Evolutionary conservation across 2,888 invertebrate species (phyloP), one percentile per base, ranked within the genome.

Genomic region (Elmis aenea): DNA sequence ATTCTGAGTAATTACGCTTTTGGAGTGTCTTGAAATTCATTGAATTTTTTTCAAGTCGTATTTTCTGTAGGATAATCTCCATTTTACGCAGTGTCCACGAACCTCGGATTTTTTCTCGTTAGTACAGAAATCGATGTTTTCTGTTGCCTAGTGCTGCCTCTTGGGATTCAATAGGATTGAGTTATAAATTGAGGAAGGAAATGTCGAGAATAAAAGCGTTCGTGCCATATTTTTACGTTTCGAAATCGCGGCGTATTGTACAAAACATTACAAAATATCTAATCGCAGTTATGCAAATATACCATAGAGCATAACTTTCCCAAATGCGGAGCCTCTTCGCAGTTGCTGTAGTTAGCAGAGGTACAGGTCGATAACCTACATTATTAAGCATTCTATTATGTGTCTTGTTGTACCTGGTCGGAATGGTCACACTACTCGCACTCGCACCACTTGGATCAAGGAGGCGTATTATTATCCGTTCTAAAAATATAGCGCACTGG

Each of bases 281-380:
- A 33, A 32, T 38, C 38, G 35, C 35, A 31, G 26, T 23, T 27
- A 34, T 29, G 32, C 33, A 24, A 41, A 37, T 38, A 42, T 33
- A 43, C 30, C 27, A 39, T 38, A 40, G 29, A 25, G 32, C 26
- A 29, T 42, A 35, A 45, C 45, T 45, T 45, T 45, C 45, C 42
- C 42, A 42, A 45, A 45, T 38, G 41, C 18, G 18, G 29, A 42
- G 34, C 38, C 38, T 45, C 45, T 42, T 45, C 38, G 41, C 45
- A 45, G 38, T 41, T 45, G 16, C 20, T 18, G 37, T 32, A 35
- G 39, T 45, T 41, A 41, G 33, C 30, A 30, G 26, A n/a, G 13
- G 33, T 47, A 51, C 52, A 64, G 67, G 66, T 67, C 67, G 66
- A 66, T 66, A 66, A 67, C 66, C 67, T 58, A 66, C 64, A 66